Percentiles rank a stretch among this genome's conserved stretches.
Conservation (phyloP, 2,797 vertebrate species). For the Oceanodroma leucorhoa region DNA sequence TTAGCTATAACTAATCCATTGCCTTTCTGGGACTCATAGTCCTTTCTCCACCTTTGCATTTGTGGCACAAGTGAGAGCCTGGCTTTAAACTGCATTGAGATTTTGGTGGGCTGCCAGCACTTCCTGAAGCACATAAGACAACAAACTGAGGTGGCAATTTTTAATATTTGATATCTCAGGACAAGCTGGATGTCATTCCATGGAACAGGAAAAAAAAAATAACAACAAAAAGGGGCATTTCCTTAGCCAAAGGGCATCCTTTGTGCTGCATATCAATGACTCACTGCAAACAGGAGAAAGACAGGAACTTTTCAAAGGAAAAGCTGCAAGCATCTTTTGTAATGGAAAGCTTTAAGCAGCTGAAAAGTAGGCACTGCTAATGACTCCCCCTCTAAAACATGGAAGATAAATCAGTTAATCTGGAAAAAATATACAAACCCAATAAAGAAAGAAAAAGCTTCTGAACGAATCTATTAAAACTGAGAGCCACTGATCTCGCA, state of each 20-base stretch:
- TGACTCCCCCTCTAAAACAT: not conserved
- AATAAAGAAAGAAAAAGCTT: not conserved
- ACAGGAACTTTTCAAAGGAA: not conserved
- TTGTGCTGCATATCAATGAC: not conserved
- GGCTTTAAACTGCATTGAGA: not conserved
- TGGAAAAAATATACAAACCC: not conserved
- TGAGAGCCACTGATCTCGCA: not conserved
- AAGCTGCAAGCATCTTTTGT: not conserved
- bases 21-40: not conserved
- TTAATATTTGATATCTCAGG: not conserved
- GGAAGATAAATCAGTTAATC: not conserved
- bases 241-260: not conserved
- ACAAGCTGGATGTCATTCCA: not conserved
- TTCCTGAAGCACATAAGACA: not conserved
- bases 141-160: not conserved
- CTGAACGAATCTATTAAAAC: not conserved
- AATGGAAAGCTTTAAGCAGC: not conserved
- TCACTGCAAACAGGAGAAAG: not conserved
- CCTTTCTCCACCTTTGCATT: not conserved
- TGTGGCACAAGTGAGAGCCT: not conserved
- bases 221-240: not conserved
- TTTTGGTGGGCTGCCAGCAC: not conserved
- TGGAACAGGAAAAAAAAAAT: not conserved
- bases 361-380: not conserved
- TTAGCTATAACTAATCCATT: not conserved